phyloP scores from a whole-genome alignment of 2,113 vertebrate species.

The Chloropsis hardwickii region DNA sequence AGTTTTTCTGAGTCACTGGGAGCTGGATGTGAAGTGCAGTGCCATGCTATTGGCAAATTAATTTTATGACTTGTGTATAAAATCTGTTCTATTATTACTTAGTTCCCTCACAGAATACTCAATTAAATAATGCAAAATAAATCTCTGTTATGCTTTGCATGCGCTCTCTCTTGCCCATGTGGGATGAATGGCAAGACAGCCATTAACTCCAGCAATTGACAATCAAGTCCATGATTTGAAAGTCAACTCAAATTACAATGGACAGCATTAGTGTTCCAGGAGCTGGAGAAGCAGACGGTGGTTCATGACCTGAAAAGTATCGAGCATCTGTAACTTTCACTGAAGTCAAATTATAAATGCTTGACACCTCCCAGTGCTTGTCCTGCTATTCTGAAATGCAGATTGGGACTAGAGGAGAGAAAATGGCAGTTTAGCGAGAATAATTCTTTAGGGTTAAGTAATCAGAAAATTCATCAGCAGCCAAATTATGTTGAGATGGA shows the following conservation, averaged over 20 bases:
- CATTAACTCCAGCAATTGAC: neutral
- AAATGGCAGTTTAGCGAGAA: neutral
- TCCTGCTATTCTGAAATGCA: neutral
- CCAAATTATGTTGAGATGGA: neutral
- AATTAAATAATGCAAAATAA: neutral
- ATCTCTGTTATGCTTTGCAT: neutral
- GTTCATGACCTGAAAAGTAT: slow-evolving; percentile 6
- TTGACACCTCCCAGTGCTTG: neutral
- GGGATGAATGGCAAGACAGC: neutral
- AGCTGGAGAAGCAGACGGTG: neutral
- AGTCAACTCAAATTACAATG: neutral
- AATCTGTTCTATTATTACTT: neutral
- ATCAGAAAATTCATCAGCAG: neutral
- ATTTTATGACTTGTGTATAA: neutral
- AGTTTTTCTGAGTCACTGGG: neutral
- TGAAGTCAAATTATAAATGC: slow-evolving; percentile 1
- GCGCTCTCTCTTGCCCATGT: neutral
- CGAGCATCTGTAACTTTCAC: neutral
- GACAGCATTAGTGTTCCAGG: neutral
- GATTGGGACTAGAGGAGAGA: neutral
- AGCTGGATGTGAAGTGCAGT: neutral
- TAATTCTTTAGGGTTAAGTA: neutral
- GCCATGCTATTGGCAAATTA: neutral
- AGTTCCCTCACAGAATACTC: neutral
- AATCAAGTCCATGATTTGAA: neutral